These are phyloP conservation scores for Pseudocheirus occidentalis DNA, from an alignment of 2,797 vertebrate genomes.

Conservation along the genomic window DNA sequence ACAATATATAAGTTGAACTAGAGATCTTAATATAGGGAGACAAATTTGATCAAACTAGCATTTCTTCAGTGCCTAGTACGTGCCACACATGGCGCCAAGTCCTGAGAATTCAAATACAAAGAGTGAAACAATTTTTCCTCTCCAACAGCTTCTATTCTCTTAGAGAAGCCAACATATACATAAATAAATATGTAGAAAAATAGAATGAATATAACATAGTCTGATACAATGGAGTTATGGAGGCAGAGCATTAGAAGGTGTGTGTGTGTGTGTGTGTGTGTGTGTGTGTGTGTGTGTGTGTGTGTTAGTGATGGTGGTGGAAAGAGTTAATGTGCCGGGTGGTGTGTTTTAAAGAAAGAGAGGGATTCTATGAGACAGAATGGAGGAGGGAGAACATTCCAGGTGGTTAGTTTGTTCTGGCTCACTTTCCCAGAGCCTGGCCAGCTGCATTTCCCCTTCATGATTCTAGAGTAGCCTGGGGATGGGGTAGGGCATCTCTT, in stretches of 20 bases:
- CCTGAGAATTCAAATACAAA: background rate
- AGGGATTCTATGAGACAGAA: background rate
- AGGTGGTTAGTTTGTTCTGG: background rate
- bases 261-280: background rate
- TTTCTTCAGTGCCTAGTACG: background rate
- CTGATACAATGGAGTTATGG: background rate
- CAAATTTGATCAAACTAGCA: background rate
- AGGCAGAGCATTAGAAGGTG: background rate
- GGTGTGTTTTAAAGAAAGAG: background rate
- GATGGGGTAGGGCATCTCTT: background rate
- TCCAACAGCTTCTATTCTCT: background rate
- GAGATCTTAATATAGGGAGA: background rate
- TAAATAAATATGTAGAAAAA: background rate
- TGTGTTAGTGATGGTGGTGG: background rate
- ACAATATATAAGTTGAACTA: background rate
- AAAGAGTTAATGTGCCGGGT: background rate
- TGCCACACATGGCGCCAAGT: background rate
- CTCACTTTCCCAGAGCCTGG: background rate
- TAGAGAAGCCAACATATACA: background rate
- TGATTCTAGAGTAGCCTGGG: background rate
- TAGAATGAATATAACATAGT: background rate
- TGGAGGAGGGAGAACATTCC: background rate
- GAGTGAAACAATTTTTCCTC: background rate
- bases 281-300: background rate
- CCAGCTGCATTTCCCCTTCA: background rate